These are phyloP conservation scores for Xiphias gladius DNA, from an alignment of 2,113 vertebrate species.

Conservation along the genomic window DNA sequence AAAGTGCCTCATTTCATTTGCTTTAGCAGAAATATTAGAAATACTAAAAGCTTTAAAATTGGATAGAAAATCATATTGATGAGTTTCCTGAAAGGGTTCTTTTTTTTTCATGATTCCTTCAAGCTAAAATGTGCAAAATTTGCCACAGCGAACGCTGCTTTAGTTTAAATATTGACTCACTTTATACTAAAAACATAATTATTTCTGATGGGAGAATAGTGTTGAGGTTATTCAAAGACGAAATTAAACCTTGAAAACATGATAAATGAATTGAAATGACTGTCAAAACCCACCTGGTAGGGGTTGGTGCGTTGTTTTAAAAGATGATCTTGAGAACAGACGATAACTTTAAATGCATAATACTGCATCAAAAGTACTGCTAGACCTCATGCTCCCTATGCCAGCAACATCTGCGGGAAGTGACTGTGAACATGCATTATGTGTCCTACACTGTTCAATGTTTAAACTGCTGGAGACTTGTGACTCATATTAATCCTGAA, in stretches of 20 bases:
- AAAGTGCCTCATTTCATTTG: slow-evolving; percentile 27
- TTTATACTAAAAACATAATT: background rate
- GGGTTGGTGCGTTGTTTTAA: background rate
- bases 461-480: background rate
- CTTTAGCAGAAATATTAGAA: background rate
- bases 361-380: too few species aligned
- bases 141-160: background rate
- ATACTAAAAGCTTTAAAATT: slow-evolving; percentile 11
- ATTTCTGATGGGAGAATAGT: background rate
- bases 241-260: background rate
- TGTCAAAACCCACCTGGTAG: background rate
- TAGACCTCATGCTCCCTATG: background rate
- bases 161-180: background rate
- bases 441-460: slow-evolving; percentile 1
- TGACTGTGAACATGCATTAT: slow-evolving; percentile 3
- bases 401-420: background rate
- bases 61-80: background rate
- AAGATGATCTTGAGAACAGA: background rate
- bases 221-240: background rate
- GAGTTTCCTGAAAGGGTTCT: background rate
- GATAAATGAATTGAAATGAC: background rate
- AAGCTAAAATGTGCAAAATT: background rate
- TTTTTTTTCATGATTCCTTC: background rate
- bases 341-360: background rate
- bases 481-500: background rate